A percentile compares a stretch with the other conserved stretches of the same genome.
Evolutionary conservation across 2,888 invertebrate species (phyloP).

Genomic region (Iphiclides podalirius): DNA sequence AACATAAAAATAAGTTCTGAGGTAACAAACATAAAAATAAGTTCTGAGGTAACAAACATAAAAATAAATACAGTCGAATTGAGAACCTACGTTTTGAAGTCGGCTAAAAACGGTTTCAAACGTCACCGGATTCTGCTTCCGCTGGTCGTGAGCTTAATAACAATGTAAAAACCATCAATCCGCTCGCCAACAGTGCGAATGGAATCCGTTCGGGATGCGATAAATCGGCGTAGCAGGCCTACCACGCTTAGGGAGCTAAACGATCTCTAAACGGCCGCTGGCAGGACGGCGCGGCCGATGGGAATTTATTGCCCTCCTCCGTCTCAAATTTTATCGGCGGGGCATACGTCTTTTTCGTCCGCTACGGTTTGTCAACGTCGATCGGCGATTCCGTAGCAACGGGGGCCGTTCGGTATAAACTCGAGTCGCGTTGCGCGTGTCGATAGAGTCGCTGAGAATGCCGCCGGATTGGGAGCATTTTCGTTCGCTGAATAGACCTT

Average conservation of each 20-base stretch:
- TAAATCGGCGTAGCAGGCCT: slow-evolving; percentile 26
- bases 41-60: too few species aligned
- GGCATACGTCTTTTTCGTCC: slow-evolving; percentile 72
- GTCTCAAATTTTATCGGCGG: slow-evolving; percentile 66
- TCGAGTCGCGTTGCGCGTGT: slow-evolving; percentile 40
- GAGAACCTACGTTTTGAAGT: too few species aligned
- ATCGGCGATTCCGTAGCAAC: slow-evolving; percentile 57
- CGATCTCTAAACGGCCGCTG: slow-evolving; percentile 34
- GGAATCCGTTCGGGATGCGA: slow-evolving; percentile 22
- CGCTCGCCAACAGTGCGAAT: slow-evolving; percentile 21
- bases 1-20: too few species aligned
- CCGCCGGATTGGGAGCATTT: slow-evolving; percentile 21
- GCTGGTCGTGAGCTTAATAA: too few species aligned
- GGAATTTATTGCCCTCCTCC: slow-evolving; percentile 46
- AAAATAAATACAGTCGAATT: too few species aligned
- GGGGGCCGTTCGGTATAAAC: slow-evolving; percentile 65
- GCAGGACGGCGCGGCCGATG: slow-evolving; percentile 27
- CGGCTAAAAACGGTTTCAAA: too few species aligned
- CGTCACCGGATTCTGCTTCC: too few species aligned
- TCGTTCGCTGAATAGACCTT: too few species aligned
- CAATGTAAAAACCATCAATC: slow-evolving; percentile 23
- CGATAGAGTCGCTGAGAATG: slow-evolving; percentile 27
- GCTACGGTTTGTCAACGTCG: slow-evolving; percentile 69
- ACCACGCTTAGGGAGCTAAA: slow-evolving; percentile 32
- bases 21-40: too few species aligned